Evolutionary conservation across 2,797 vertebrate genomes (phyloP), one percentile per base, ranked within the genome.

Genomic region (Leuciscus waleckii): DNA sequence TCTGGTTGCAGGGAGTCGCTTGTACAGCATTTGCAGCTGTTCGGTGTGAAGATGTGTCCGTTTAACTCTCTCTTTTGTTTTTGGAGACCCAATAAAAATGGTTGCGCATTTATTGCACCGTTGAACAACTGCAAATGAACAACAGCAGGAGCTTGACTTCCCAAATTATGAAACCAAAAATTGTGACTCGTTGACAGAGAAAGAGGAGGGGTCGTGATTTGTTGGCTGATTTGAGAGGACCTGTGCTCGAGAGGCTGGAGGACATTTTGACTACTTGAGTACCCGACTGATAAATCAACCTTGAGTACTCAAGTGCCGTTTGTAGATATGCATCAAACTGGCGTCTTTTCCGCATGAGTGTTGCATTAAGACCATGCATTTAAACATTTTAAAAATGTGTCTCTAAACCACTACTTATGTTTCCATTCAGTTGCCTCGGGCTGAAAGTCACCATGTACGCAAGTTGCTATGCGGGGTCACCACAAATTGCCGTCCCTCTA

Each of bases 21-120:
- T 83, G 78, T 56, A 85, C 51, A 79, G 81, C 83, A 73, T 71
- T 80, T 79, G 81, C 87, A 86, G 87, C 90, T 91, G 90, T 81
- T 87, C 29, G 63, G 19, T 77, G 85, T 49, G 46, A 84, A 77
- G 85, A 77, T 87, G 49, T 37, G 77, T 79, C 83, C 35, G 74
- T 81, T 80, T 89, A 88, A 86, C 85, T 85, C 75, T 79, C 63
- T 84, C 81, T 83, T 86, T 85, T 86, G 78, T 76, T 75, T 88
- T 76, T 71, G 69, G 61, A 86, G 49, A 67, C 65, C 73, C 13
- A 26, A 74, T 87, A 89, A 82, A 85, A 79, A 79, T 49, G 5
- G 37, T 79, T 21, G n/a, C 0, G 1, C 10, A 2, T 63, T 83
- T n/a, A 54, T 51, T 56, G 35, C 35, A 69, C 14, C 5, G 0